A percentile compares a stretch with the other conserved stretches of the same genome.
phyloP scores from a whole-genome alignment of 2,113 vertebrate species.

The Apodemus speciosus region DNA sequence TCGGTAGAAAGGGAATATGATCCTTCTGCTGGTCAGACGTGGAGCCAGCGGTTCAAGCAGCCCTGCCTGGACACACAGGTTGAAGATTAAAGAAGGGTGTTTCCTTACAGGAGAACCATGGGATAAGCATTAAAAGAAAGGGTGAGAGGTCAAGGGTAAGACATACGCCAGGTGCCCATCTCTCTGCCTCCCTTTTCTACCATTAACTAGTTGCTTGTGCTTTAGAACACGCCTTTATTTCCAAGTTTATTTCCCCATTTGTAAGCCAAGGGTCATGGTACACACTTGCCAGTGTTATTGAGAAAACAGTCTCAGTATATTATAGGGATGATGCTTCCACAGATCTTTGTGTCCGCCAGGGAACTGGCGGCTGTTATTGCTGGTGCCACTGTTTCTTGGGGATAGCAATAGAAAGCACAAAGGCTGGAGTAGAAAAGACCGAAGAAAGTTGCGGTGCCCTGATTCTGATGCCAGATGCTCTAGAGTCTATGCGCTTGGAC shows the following conservation, averaged over 20 bases:
- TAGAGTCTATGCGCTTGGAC: neutral
- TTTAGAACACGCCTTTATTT: conserved; percentile 27
- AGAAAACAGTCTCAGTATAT: conserved; percentile 34
- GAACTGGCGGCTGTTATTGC: neutral
- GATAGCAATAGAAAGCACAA: neutral
- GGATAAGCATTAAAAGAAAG: conserved; percentile 8
- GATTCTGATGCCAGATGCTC: neutral
- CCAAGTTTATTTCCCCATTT: neutral
- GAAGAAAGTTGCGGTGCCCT: neutral
- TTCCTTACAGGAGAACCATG: conserved; percentile 15
- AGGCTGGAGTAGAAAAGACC: neutral
- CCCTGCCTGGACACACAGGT: neutral
- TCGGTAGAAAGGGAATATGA: conserved; percentile 4
- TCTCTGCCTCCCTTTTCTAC: conserved; percentile 12
- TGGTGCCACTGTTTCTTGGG: neutral
- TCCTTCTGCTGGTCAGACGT: conserved; percentile 8
- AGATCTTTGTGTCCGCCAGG: neutral
- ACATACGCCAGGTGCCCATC: neutral
- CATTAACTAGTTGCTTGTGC: neutral
- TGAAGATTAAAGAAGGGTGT: neutral
- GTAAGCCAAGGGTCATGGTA: conserved; percentile 26
- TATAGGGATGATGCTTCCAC: neutral
- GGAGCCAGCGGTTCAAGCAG: neutral
- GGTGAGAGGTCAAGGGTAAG: conserved; percentile 3
- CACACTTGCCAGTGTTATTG: neutral